Evolutionary conservation across 2,113 vertebrate genomes (phyloP), one percentile per base, ranked within the genome.

Genomic region (Coregonus clupeaformis): DNA sequence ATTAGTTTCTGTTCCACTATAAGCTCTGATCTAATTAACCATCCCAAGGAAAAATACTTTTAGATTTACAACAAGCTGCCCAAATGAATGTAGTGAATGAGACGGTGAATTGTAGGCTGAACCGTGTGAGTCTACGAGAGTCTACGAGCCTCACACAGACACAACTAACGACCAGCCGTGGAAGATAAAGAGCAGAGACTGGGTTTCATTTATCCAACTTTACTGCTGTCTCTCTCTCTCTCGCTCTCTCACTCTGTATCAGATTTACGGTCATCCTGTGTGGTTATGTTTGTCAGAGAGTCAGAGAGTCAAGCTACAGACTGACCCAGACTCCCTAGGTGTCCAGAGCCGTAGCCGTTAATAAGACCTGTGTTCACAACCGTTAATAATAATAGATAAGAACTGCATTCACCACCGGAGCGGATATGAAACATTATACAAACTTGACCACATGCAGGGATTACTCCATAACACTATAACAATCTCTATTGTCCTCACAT

Each of bases 181-280:
- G 77, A 52, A 86, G 82, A 90, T 83, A 77, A 87, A 89, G 89
- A 89, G 80, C 88, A 90, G 90, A 88, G 80, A 85, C 77, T 76
- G 57, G 49, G 69, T 83, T 83, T 89, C 72, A 52, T 83, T 87
- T 86, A 78, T 69, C 69, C 77, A 76, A 80, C 52, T 82, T 87
- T 84, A 86, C 82, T 60, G 77, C 80, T 45, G 1, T 68, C 67
- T 52, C 24, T 81, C 59, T 80, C 42, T 52, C 29, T 63, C 65
- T 52, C 55, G 32, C 71, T 18, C 6, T 59, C 24, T 49, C 52
- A 60, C 62, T 73, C 30, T 36, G 49, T n/a, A 45, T 29, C 25
- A 66, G 55, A 30, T 84, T 83, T 81, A 81, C 75, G 57, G 73
- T 47, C 32, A 9, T 20, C 27, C 75, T 69, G 16, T 67, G 25